Base-by-base conservation (phyloP, 2,113 vertebrate species). In the Catharus minimus region DNA sequence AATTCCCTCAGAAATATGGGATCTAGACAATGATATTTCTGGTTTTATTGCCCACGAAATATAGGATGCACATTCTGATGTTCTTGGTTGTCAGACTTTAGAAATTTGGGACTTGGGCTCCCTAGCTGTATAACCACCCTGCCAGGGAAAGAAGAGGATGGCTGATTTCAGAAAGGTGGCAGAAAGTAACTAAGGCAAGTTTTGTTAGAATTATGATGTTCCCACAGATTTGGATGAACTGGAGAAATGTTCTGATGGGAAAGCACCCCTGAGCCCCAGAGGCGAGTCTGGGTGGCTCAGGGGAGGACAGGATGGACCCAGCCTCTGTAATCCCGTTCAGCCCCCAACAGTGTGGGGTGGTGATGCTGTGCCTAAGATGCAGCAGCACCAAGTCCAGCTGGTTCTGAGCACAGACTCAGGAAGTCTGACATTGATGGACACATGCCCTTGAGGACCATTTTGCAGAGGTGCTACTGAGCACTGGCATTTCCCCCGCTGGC, bases 311-410 rank as follows among this genome's bases (percentile, higher is more conserved):
- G 22, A 24, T 4, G 12, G 26, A 58, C 8, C 22, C 18, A 61
- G 17, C 4, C 7, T 58, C 50, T 73, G 11, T 21, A 7, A 19
- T 33, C 5, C 5, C 8, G 19, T 53, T 57, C 41, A 47, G 13
- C 6, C 4, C 1, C 5, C 7, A 0, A 7, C 33, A 58, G n/a
- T 0, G 0, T 0, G 1, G 20, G 14, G 3, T 2, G 3, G 32
- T 62, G 39, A 23, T 53, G 44, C 30, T 77, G 43, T 32, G 19
- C n/a, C 43, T 49, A 30, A 85, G 28, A 22, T 69, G 18, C 58
- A 80, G 28, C 55, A 58, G 58, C 47, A 57, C 9, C 4, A 4
- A 14, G 4, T 28, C 67, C 58, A 57, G 41, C 41, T 75, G 3
- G 0, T 46, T 68, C 50, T 77, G 64, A 89, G 41, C 71, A 67